Conservation (phyloP, 2,888 invertebrate genomes). For the Dysmachus trigonus region DNA sequence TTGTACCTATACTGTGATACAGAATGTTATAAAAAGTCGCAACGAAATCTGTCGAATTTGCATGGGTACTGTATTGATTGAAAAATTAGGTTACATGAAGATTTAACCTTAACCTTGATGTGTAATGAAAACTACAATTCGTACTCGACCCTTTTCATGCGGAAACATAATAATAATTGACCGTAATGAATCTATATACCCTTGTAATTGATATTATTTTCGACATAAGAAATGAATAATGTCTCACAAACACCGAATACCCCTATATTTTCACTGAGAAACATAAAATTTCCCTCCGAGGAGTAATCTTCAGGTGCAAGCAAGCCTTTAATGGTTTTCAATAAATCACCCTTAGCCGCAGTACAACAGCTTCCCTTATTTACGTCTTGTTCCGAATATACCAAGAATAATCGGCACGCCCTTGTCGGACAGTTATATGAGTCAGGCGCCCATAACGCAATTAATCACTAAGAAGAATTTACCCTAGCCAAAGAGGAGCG, state of each 20-base stretch:
- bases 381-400: not conserved
- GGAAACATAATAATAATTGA: too few relatives aligned
- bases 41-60: too few relatives aligned
- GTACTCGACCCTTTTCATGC: too few relatives aligned
- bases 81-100: too few relatives aligned
- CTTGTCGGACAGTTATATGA: not conserved
- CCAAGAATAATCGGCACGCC: not conserved
- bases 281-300: not conserved
- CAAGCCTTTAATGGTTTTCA: not conserved
- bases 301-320: not conserved
- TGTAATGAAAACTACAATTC: too few relatives aligned
- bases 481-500: not conserved
- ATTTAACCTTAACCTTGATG: too few relatives aligned
- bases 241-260: not conserved
- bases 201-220: too few relatives aligned
- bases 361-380: not conserved
- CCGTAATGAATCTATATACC: too few relatives aligned
- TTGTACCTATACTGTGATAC: too few relatives aligned
- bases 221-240: not conserved
- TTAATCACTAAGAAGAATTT: not conserved
- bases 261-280: not conserved
- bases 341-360: not conserved
- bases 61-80: too few relatives aligned
- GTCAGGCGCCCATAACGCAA: not conserved
- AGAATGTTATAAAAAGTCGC: too few relatives aligned